A percentile compares a stretch with the other conserved stretches of the same genome.
Evolutionary conservation across 2,113 vertebrate species (phyloP).

Genomic region (Callaeas wilsoni): DNA sequence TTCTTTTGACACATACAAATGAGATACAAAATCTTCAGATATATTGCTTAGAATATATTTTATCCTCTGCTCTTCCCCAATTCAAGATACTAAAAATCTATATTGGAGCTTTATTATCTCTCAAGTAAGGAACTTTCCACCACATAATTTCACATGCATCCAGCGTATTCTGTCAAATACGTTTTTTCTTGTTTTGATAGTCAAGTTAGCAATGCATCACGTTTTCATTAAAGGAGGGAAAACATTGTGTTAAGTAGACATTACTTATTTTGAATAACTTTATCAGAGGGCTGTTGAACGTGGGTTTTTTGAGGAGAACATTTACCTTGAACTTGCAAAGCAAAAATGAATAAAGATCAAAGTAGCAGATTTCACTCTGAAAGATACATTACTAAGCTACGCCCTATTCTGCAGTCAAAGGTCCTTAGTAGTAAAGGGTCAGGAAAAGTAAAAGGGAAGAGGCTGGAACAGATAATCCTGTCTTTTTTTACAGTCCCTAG

Average conservation of each 20-base stretch:
- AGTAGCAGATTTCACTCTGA: neutral
- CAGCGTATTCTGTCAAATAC: neutral
- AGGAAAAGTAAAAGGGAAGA: neutral
- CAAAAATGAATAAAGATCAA: neutral
- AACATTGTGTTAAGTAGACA: neutral
- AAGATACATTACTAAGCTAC: neutral
- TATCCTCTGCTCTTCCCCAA: neutral
- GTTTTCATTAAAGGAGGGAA: neutral
- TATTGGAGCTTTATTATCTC: neutral
- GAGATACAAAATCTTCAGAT: neutral
- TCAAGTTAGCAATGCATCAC: neutral
- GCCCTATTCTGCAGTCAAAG: neutral
- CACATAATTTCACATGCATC: neutral
- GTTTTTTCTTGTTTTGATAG: neutral
- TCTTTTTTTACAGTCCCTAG: neutral
- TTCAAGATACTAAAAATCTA: neutral
- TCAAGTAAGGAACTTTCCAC: neutral
- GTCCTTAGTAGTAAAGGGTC: neutral
- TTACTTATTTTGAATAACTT: neutral
- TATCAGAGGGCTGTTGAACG: neutral
- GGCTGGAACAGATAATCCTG: neutral
- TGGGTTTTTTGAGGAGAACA: neutral
- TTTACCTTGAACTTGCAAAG: neutral
- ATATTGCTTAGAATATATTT: neutral
- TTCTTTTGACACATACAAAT: rapidly evolving